phyloP scores from a whole-genome alignment of 1,140 invertebrate genomes.

The Aleiodes sp. region DNA sequence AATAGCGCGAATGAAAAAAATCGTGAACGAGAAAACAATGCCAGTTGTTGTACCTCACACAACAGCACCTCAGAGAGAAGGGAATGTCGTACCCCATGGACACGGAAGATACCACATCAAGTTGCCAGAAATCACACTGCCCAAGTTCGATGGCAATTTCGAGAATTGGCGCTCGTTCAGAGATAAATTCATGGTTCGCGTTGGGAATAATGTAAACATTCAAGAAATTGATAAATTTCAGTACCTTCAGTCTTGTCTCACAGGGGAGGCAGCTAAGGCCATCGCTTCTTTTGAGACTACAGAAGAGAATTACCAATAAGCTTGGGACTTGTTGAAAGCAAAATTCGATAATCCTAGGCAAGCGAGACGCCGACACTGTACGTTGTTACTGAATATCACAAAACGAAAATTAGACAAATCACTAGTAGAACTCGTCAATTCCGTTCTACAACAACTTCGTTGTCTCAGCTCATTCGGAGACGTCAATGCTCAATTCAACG shows the following conservation, averaged over 20 bases:
- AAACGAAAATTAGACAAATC: not conserved
- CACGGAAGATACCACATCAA: no score
- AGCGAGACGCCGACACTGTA: not conserved
- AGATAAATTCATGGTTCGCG: not conserved
- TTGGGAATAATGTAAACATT: not conserved
- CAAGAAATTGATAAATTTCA: not conserved
- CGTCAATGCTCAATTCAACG: not conserved
- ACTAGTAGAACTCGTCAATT: not conserved
- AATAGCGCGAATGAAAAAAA: no score
- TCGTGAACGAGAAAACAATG: no score
- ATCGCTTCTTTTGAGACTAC: not conserved
- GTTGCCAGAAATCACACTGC: not conserved
- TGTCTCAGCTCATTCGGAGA: not conserved
- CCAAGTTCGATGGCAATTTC: not conserved
- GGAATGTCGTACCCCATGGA: no score
- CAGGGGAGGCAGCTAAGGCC: not conserved
- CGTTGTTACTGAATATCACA: not conserved
- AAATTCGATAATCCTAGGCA: not conserved
- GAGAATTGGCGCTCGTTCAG: not conserved
- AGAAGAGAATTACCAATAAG: not conserved
- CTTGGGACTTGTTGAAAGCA: not conserved
- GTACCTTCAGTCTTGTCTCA: not conserved
- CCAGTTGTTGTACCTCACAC: no score
- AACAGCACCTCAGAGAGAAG: no score
- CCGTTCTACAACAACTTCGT: not conserved